Evolutionary conservation across 2,888 invertebrate species (phyloP), one percentile per base, ranked within the genome.

Genomic region (Pemphredon lugubris): DNA sequence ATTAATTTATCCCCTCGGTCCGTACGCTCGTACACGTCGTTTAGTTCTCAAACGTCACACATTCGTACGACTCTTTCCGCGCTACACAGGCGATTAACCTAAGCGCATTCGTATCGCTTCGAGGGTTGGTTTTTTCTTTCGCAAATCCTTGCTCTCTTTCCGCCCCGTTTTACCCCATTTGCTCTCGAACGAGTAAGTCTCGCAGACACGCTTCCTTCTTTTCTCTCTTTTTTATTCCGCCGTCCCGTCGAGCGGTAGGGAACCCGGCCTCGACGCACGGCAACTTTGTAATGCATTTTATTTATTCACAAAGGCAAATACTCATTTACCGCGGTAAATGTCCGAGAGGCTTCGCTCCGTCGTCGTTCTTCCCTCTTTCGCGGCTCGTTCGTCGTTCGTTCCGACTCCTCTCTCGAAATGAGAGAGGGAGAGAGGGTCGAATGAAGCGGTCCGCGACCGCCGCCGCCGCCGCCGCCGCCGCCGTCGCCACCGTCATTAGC

Each of bases 271-370:
- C 58, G 44, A 40, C 60, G 61, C 58, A 71, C 73, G 83, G 68
- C 74, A 79, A 84, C 83, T 84, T 82, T 82, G 84, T 88, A 88
- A 89, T 88, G 88, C 86, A 75, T 87, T 88, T 89, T 87, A 89
- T 86, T 89, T 88, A 89, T 88, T 88, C 89, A 89, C 87, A 88
- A 86, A 88, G 89, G 88, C 87, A 88, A 89, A 89, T 89, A 88
- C 86, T 86, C 87, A 83, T 87, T 87, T 83, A 82, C 84, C 77
- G 77, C 64, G 60, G 68, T 77, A 79, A 82, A 82, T 80, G 82
- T 81, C 79, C 81, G 61, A 54, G 71, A 58, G 68, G 42, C 53
- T n/a, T n/a, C 59, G 54, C 5, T 9, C 39, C 16, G 13, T 20
- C 9, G 21, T 44, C 34, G 30, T 58, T 53, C n/a, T n/a, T n/a